Conservation (phyloP, 2,797 vertebrate species). For the Acipenser ruthenus region DNA sequence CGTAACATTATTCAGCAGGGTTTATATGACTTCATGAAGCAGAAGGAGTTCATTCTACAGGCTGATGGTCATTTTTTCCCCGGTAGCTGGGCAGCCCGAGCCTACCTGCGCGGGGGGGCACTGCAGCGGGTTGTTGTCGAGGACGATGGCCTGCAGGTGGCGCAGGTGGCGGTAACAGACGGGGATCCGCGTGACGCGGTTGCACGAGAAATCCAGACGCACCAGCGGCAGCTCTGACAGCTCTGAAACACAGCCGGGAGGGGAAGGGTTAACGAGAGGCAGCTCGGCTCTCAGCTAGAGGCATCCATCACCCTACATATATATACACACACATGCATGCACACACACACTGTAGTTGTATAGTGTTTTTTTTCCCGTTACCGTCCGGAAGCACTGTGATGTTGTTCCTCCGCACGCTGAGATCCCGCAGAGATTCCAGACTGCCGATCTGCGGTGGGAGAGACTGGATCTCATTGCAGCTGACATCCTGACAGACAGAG, state of each 20-base stretch:
- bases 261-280: neutral
- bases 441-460: slow-evolving; percentile 71
- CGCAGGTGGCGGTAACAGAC: slow-evolving; percentile 79
- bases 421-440: slow-evolving; percentile 72
- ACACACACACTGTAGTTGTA: no score
- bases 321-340: no score
- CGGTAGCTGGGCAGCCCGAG: neutral
- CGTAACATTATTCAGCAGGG: no score
- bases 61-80: no score
- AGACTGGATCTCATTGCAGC: slow-evolving; percentile 80
- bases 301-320: no score
- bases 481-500: slow-evolving; percentile 62
- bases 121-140: slow-evolving; percentile 85
- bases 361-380: slow-evolving; percentile 30
- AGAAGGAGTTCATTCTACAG: no score
- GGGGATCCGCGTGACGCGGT: slow-evolving; percentile 72
- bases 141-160: slow-evolving; percentile 73
- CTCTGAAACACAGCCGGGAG: slow-evolving; percentile 49
- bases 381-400: slow-evolving; percentile 73
- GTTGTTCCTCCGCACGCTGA: slow-evolving; percentile 79
- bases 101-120: slow-evolving; percentile 74
- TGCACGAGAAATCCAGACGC: slow-evolving; percentile 85
- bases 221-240: slow-evolving; percentile 77
- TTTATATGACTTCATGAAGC: no score
- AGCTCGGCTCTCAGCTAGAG: neutral